These are phyloP conservation scores for Illadopsis cleaveri DNA, from an alignment of 2,113 vertebrate genomes.

Conservation along the genomic window DNA sequence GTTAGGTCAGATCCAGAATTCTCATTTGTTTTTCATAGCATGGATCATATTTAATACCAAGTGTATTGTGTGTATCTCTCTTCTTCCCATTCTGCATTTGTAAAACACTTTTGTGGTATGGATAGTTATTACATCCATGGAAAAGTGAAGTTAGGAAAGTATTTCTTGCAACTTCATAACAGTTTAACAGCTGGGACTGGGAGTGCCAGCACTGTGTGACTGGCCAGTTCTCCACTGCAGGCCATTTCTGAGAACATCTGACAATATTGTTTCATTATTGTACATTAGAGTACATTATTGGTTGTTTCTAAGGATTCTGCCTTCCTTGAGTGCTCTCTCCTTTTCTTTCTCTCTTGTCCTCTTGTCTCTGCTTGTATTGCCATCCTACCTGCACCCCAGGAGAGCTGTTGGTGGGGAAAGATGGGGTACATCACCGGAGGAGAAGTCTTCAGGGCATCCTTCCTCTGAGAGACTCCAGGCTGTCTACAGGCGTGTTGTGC, in stretches of 20 bases:
- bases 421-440: neutral
- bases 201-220: neutral
- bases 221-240: neutral
- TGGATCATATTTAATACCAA: neutral
- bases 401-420: neutral
- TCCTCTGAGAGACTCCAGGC: neutral
- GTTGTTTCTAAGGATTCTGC: neutral
- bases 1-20: conserved; percentile 9
- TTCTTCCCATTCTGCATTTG: neutral
- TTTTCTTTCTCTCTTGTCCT: neutral
- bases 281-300: neutral
- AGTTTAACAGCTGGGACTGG: neutral
- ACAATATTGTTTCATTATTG: neutral
- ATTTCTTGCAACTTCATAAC: neutral
- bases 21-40: conserved; percentile 30
- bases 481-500: neutral
- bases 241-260: neutral
- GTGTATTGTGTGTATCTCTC: neutral
- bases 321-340: neutral
- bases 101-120: conserved; percentile 17
- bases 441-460: neutral
- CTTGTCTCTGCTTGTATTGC: neutral
- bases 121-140: neutral
- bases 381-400: neutral
- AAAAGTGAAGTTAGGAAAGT: conserved; percentile 25